A percentile compares a stretch with the other conserved stretches of the same genome.
Conservation (phyloP, 2,888 invertebrate genomes). For the Agrochola lota region DNA sequence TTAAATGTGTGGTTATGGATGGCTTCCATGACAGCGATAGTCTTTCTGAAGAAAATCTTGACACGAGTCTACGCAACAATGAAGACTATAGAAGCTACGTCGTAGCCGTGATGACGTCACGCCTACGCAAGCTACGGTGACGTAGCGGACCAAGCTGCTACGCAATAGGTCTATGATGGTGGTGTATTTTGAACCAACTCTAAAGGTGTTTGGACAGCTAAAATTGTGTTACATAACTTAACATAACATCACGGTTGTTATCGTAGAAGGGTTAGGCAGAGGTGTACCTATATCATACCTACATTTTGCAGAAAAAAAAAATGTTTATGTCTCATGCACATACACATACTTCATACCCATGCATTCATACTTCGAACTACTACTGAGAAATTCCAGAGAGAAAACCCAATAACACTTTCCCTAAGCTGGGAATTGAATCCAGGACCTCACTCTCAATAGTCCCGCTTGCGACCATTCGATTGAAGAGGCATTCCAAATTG, state of each 20-base stretch:
- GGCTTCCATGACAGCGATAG: no score
- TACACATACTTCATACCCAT: neutral
- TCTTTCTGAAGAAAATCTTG: neutral
- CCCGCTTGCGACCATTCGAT: neutral
- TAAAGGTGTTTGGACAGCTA: neutral
- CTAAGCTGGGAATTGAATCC: neutral
- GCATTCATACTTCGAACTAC: neutral
- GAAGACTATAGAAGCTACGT: neutral
- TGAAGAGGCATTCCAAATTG: neutral
- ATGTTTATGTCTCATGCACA: neutral
- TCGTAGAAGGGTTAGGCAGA: no score
- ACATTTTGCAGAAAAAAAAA: neutral
- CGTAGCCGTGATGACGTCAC: neutral
- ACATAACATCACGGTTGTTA: no score
- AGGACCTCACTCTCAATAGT: neutral
- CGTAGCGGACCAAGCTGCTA: conserved; percentile 3
- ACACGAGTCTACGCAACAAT: neutral
- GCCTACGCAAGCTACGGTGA: neutral
- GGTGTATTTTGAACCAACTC: neutral
- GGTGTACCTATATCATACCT: neutral
- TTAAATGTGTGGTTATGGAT: no score
- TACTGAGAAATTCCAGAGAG: neutral
- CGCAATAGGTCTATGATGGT: neutral
- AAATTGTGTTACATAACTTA: neutral
- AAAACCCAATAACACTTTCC: neutral